Evolutionary conservation across 2,888 invertebrate species (phyloP), one percentile per base, ranked within the genome.

Genomic region (Drosophila affinis): DNA sequence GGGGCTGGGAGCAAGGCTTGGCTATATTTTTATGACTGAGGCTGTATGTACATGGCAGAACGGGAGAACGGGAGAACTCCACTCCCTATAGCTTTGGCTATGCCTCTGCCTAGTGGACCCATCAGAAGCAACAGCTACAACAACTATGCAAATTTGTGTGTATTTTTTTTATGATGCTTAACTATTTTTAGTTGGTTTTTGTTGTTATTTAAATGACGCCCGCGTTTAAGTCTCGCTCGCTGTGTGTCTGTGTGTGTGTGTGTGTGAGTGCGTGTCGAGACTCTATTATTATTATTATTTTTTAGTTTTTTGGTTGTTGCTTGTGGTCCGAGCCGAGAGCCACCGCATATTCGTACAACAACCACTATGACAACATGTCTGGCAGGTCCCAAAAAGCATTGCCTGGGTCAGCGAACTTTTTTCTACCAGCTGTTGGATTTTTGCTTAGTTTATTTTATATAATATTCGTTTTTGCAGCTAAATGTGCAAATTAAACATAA

Each of bases 191-290:
- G 88, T 81, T 48, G 21, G 63, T 73, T 82, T 62, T 80, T 87
- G 85, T 87, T 87, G 87, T 89, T 85, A 89, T 85, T 83, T 88
- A 87, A 83, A 83, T 83, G 77, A 80, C 72, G 85, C 75, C 77
- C 80, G 72, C 75, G 77, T 70, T 59, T 74, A 48, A 47, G 54
- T 21, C 55, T 29, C 21, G 47, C 3, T 47, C 12, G 4, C 53
- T 44, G 27, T 18, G 2, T 21, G 21, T 21, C 21, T 3, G 21
- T 21, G 21, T 74, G 57, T 79, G 68, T 68, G 68, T 75, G 55
- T 79, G 68, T 62, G 69, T 73, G 69, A 62, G 48, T 76, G 61
- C 71, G 62, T 77, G 67, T 63, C 65, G 57, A 54, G 64, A 58
- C 74, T 72, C 65, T 62, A 62, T 69, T 67, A 62, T 68, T 54